phyloP scores from a whole-genome alignment of 2,888 invertebrate species.

The Vanessa cardui region DNA sequence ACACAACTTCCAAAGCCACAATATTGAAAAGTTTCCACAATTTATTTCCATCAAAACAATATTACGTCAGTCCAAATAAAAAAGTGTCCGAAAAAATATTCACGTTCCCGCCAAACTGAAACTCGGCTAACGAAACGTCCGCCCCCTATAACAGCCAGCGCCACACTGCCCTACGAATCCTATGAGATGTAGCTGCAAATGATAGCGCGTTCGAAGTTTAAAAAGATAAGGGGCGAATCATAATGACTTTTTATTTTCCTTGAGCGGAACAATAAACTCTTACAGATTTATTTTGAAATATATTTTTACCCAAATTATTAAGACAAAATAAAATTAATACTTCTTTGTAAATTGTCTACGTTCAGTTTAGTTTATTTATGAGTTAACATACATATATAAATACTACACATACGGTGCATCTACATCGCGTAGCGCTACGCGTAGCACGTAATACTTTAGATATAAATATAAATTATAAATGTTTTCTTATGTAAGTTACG shows the following conservation, averaged over 20 bases:
- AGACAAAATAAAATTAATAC: too few species aligned
- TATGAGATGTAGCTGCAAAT: slow-evolving; percentile 53
- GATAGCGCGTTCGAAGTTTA: slow-evolving; percentile 61
- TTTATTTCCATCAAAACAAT: background rate
- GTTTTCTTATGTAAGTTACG: background rate
- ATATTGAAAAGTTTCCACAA: slow-evolving; percentile 3
- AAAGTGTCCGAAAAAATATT: slow-evolving; percentile 1
- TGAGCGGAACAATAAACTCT: too few species aligned
- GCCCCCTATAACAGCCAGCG: slow-evolving; percentile 48
- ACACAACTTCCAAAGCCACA: background rate
- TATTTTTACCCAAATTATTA: too few species aligned
- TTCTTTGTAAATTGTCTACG: too few species aligned
- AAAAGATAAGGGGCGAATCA: slow-evolving; percentile 47
- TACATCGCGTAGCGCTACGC: too few species aligned
- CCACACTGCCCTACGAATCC: slow-evolving; percentile 54
- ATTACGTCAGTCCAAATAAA: background rate
- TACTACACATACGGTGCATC: too few species aligned
- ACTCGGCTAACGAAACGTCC: slow-evolving; percentile 47
- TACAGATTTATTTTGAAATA: too few species aligned
- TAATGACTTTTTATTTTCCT: background rate
- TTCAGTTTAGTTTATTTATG: too few species aligned
- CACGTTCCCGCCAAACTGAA: slow-evolving; percentile 55
- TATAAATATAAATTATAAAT: background rate
- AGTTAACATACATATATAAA: too few species aligned
- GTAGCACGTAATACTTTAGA: too few species aligned